phyloP scores from a whole-genome alignment of 2,113 vertebrate species.

The Toxotes chatareus region DNA sequence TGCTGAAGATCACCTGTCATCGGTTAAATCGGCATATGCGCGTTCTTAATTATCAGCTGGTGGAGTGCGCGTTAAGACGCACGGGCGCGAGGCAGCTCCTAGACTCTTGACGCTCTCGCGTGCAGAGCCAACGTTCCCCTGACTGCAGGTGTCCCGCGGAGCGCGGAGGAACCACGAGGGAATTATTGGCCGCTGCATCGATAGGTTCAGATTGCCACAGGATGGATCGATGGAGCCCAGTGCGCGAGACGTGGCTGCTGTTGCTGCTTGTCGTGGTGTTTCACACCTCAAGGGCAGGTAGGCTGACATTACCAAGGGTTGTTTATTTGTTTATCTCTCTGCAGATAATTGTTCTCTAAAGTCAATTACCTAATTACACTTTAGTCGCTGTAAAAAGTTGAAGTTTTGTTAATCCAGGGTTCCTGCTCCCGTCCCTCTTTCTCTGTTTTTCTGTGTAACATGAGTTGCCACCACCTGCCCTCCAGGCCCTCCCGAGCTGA shows the following conservation, averaged over 20 bases:
- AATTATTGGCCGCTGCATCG: background rate
- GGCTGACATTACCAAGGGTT: background rate
- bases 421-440: background rate
- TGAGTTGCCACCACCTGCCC: conserved; percentile 40
- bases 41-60: conserved; percentile 41
- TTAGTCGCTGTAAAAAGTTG: background rate
- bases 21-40: background rate
- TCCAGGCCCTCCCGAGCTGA: background rate
- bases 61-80: conserved; percentile 22
- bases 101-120: conserved; percentile 1
- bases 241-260: conserved; percentile 50
- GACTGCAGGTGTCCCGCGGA: conserved; percentile 55
- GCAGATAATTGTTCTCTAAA: background rate
- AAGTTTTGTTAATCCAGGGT: background rate
- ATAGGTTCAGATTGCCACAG: conserved; percentile 13
- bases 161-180: conserved; percentile 29
- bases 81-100: background rate
- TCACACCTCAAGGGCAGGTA: conserved; percentile 70
- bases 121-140: background rate
- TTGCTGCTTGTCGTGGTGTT: conserved; percentile 41
- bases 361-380: background rate
- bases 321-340: background rate
- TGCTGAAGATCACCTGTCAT: background rate
- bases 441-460: conserved; percentile 8
- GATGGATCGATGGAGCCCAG: conserved; percentile 64